Evolutionary conservation across 2,888 invertebrate genomes (phyloP).

Genomic region (Pantelozetes paolii): DNA sequence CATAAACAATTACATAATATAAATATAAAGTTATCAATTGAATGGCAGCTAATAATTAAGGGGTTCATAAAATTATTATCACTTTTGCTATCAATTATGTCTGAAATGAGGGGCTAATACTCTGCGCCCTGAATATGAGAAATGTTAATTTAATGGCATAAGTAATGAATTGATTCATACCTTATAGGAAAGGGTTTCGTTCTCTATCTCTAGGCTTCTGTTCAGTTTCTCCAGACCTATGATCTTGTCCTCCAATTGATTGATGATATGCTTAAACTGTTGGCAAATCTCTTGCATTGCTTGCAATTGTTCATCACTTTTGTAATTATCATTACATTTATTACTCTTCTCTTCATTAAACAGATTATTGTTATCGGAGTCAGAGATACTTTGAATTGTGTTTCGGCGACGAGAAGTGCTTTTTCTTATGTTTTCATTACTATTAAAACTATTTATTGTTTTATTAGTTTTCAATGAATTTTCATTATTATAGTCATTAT

Average conservation of each 20-base stretch:
- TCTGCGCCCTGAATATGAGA: no score
- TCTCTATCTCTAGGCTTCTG: constrained; percentile 52
- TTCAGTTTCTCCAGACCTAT: constrained; percentile 44
- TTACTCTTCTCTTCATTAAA: no score
- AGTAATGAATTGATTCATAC: no score
- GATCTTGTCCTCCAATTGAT: constrained; percentile 47
- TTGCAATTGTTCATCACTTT: background rate
- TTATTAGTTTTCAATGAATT: background rate
- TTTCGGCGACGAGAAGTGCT: background rate
- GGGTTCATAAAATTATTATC: no score
- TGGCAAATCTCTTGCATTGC: constrained; percentile 38
- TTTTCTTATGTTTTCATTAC: background rate
- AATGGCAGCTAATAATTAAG: no score
- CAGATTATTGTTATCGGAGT: background rate
- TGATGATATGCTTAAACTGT: constrained; percentile 45
- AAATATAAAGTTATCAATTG: no score
- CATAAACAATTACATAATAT: no score
- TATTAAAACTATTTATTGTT: background rate
- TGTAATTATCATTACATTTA: background rate
- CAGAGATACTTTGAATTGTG: background rate
- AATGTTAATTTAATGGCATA: no score
- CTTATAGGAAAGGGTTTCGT: constrained; percentile 54
- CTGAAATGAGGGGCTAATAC: no score
- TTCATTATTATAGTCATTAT: background rate
- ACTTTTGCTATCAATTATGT: no score